Evolutionary conservation across 2,888 invertebrate species (phyloP).

Genomic region (Leptinotarsa peninsularis): DNA sequence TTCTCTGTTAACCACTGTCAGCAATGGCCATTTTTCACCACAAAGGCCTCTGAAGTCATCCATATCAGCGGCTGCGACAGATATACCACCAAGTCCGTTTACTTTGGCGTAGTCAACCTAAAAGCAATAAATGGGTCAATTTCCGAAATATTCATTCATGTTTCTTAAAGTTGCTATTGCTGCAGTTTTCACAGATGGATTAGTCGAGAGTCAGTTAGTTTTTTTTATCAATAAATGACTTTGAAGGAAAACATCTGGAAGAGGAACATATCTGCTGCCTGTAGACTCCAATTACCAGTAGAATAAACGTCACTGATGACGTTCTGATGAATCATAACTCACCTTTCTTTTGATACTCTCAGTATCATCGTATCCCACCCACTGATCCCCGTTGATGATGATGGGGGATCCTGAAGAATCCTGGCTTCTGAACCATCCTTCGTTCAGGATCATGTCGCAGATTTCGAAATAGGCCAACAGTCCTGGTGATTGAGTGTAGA

Average conservation of each 20-base stretch:
- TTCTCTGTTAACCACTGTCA: constrained; percentile 72
- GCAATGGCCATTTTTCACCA: constrained; percentile 76
- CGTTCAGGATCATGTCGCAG: constrained; percentile 62
- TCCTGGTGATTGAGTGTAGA: constrained; percentile 77
- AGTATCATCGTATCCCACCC: constrained; percentile 83
- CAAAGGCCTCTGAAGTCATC: constrained; percentile 86
- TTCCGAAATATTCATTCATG: too few species aligned
- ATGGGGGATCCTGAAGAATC: constrained; percentile 78
- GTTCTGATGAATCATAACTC: constrained; percentile 31
- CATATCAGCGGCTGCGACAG: constrained; percentile 79
- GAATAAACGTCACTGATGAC: too few species aligned
- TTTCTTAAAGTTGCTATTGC: too few species aligned
- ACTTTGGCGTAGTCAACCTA: constrained; percentile 75
- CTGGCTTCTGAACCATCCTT: constrained; percentile 59
- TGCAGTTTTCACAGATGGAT: too few species aligned
- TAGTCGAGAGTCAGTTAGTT: too few species aligned
- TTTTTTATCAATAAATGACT: too few species aligned
- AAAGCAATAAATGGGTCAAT: too few species aligned
- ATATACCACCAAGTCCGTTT: constrained; percentile 76
- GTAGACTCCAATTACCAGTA: too few species aligned
- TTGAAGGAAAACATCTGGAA: too few species aligned
- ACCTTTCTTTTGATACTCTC: constrained; percentile 76
- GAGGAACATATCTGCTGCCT: too few species aligned
- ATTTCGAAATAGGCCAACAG: constrained; percentile 81
- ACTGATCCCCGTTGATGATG: constrained; percentile 78